Evolutionary conservation across 2,797 vertebrate species (phyloP).

Genomic region (Serranus cabrilla): DNA sequence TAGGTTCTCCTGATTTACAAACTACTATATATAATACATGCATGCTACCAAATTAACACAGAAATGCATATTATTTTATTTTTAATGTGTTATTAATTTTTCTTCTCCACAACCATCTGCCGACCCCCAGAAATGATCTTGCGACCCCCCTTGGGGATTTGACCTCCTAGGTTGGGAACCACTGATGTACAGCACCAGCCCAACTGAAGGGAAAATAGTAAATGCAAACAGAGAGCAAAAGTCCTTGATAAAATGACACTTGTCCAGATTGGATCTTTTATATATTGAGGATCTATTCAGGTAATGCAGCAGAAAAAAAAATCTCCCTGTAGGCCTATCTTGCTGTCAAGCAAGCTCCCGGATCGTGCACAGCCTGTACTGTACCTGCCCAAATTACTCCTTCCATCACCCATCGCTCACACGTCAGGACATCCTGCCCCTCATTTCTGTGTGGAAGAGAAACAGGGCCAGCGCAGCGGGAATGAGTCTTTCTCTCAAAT

Average conservation of each 20-base stretch:
- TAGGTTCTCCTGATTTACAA: too few species aligned
- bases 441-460: conserved; percentile 69
- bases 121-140: background rate
- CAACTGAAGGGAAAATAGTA: background rate
- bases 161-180: background rate
- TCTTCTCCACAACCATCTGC: background rate
- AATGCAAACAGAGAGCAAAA: background rate
- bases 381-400: conserved; percentile 69
- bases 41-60: too few species aligned
- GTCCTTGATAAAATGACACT: background rate
- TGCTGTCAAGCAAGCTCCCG: conserved; percentile 25
- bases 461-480: conserved; percentile 70
- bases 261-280: background rate
- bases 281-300: background rate
- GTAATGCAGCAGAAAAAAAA: conserved; percentile 8
- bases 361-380: conserved; percentile 51
- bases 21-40: too few species aligned
- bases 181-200: background rate
- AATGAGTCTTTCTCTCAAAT: conserved; percentile 75
- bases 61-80: too few species aligned
- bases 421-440: conserved; percentile 72
- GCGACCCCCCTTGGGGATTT: background rate
- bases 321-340: conserved; percentile 19
- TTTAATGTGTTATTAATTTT: too few species aligned
- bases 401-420: conserved; percentile 75